Base-by-base conservation (phyloP, 2,797 vertebrate genomes). In the Thalassophryne amazonica region DNA sequence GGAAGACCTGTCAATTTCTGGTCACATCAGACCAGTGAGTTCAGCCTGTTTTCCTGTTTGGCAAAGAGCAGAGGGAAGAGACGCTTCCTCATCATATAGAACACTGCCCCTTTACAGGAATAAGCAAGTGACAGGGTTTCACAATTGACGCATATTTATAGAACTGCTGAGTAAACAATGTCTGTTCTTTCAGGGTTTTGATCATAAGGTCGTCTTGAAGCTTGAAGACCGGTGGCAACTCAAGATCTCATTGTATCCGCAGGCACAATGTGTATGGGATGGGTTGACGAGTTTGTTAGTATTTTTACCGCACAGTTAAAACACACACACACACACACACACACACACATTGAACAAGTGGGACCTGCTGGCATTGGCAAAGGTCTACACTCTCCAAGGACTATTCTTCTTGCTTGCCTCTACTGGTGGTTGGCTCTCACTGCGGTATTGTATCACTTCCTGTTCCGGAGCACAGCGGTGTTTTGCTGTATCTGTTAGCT, bases 11-110 rank as follows among this genome's bases (percentile, higher is more conserved):
- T 18, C 54, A 33, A 9, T 15, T 2, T 29, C 38, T 32, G 19
- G 33, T 53, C 36, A 60, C 11, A 25, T 38, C n/a, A 8, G 4
- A 17, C 10, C 22, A 17, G 0, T 4, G 17, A 36, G 29, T 7
- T 52, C 6, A 15, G 34, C 48, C 7, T 28, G 48, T 49, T 74
- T 69, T 58, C 58, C 30, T 27, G 10, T 25, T n/a, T 49, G n/a
- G 19, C 4, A 0, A 7, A 4, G 21, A 29, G 9, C 1, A 3
- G 24, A 7, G 34, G 11, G 19, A 25, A 9, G 17, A 30, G 27
- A 56, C 11, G 18, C 60, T 77, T 84, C 71, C 71, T 2, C 23
- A 49, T 71, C 71, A 76, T 33, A 53, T 64, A 23, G 7, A 60
- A 59, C 24, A 10, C 30, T 25, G 11, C 28, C 35, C 39, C 61